Percentiles rank a stretch among this genome's conserved stretches.
These are phyloP conservation scores for Contarinia nasturtii DNA, from an alignment of 1,140 invertebrate species.

Conservation along the genomic window DNA sequence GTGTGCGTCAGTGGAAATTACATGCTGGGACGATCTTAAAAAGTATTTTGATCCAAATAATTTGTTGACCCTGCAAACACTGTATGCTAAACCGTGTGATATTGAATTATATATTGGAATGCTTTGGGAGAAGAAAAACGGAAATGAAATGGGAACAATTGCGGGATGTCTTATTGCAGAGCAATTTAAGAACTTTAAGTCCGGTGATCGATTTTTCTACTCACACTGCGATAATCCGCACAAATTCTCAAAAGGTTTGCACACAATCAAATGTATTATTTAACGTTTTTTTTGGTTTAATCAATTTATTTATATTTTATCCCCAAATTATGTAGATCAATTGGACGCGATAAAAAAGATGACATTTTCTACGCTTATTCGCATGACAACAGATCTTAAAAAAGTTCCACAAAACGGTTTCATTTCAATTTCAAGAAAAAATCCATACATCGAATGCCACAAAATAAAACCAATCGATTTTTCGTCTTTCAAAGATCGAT, in stretches of 20 bases:
- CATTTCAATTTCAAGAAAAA: no score
- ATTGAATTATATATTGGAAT: slow-evolving; percentile 68
- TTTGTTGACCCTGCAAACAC: slow-evolving; percentile 14
- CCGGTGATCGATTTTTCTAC: slow-evolving; percentile 56
- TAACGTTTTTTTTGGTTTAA: no score
- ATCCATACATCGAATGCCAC: no score
- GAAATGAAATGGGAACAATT: slow-evolving; percentile 47
- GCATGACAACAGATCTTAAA: no score
- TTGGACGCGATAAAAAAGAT: no score
- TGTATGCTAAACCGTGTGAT: slow-evolving; percentile 41
- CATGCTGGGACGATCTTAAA: slow-evolving; percentile 44
- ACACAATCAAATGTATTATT: no score
- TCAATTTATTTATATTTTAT: no score
- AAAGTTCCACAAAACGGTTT: no score
- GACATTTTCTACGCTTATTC: no score
- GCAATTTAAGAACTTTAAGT: slow-evolving; percentile 49
- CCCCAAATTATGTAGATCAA: no score
- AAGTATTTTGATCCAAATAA: slow-evolving; percentile 24
- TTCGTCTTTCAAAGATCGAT: no score
- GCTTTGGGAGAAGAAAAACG: slow-evolving; percentile 48
- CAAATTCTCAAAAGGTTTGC: background rate
- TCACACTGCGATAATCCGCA: slow-evolving; percentile 15
- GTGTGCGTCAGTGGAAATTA: slow-evolving; percentile 44
- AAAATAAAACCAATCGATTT: no score
- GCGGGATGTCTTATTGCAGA: slow-evolving; percentile 58